phyloP scores from a whole-genome alignment of 1,140 invertebrate genomes.

The Aphis craccivora region DNA sequence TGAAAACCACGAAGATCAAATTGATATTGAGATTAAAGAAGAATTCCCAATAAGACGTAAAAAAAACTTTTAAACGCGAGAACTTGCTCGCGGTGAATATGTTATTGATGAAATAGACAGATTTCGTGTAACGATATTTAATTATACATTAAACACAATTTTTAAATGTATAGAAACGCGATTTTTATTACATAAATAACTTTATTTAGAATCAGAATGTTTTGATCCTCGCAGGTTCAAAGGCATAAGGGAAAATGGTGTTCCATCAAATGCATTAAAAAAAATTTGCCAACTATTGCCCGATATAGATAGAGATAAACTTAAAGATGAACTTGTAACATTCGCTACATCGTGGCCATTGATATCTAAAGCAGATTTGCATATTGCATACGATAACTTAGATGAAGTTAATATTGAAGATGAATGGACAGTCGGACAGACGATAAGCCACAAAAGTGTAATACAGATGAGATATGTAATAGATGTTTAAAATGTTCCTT shows the following conservation, averaged over 20 bases:
- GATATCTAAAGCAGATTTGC: slow-evolving; percentile 19
- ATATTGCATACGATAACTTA: slow-evolving; percentile 1
- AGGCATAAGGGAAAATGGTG: background rate
- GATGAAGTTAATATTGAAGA: background rate
- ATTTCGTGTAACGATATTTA: background rate
- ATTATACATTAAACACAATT: background rate
- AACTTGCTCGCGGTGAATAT: background rate
- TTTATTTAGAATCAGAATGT: slow-evolving; percentile 21
- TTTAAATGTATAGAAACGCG: slow-evolving; percentile 8
- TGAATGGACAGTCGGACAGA: background rate
- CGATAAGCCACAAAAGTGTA: background rate
- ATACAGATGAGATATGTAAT: background rate
- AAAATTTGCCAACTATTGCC: background rate
- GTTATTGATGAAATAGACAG: background rate
- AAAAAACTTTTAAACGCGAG: too few relatives aligned
- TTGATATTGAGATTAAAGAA: too few relatives aligned
- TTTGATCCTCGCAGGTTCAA: background rate
- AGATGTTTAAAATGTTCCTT: background rate
- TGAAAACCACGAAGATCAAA: too few relatives aligned
- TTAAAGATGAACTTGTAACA: slow-evolving; percentile 14
- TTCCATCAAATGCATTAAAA: slow-evolving; percentile 21
- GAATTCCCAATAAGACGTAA: too few relatives aligned
- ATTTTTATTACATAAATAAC: background rate
- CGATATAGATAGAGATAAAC: background rate
- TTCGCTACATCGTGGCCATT: slow-evolving; percentile 17